Conservation (phyloP, 2,797 vertebrate genomes). For the Spondyliosoma cantharus region DNA sequence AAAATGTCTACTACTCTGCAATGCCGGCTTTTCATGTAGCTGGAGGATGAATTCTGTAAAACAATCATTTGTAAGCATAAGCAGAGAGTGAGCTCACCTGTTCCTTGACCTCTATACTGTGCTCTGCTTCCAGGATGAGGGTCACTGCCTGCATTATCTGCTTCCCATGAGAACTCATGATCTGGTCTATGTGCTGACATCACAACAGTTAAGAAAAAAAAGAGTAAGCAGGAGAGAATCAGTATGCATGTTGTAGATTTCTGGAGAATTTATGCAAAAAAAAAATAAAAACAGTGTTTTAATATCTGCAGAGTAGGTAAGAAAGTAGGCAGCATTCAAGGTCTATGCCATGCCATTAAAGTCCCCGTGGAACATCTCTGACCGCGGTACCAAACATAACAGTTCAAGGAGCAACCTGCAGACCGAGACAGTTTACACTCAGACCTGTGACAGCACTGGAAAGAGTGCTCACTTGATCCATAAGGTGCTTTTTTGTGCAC, state of each 20-base stretch:
- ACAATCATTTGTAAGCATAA: background rate
- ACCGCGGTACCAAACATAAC: no score
- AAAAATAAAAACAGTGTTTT: background rate
- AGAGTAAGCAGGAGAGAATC: constrained; percentile 9
- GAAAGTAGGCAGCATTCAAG: background rate
- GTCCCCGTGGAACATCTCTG: background rate
- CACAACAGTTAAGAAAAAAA: background rate
- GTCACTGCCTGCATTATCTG: constrained; percentile 99
- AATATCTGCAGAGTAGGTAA: background rate
- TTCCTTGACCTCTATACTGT: constrained; percentile 97
- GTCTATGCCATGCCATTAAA: background rate
- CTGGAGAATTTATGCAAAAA: background rate
- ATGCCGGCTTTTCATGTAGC: background rate
- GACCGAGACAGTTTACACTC: background rate
- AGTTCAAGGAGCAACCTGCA: background rate
- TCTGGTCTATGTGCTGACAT: constrained; percentile 97
- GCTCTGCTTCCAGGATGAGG: constrained; percentile 97
- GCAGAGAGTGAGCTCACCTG: constrained; percentile 84
- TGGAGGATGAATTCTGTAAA: background rate
- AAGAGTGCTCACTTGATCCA: background rate
- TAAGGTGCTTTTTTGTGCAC: background rate
- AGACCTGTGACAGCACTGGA: background rate
- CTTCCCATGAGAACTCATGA: constrained; percentile 99
- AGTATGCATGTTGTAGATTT: background rate
- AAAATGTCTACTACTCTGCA: constrained; percentile 8